Base-by-base conservation (phyloP, 2,113 vertebrate species). In the Stegastes partitus region DNA sequence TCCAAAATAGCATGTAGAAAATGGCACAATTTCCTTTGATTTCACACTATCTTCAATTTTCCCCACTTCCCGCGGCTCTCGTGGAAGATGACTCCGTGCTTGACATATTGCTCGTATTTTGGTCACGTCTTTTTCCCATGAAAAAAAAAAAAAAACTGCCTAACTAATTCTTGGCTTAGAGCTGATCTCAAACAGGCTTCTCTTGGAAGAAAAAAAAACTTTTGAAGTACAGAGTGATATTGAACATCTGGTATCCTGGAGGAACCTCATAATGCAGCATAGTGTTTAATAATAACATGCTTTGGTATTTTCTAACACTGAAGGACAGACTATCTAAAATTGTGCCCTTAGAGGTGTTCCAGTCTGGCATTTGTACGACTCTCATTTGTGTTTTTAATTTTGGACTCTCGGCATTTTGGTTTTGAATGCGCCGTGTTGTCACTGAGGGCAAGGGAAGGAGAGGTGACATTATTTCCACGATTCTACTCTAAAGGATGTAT, bases 171-270 rank as follows among this genome's bases (percentile, higher is more conserved):
- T n/a, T 87, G 55, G 70, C 58, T 83, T 57, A 14, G 49, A 83
- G 81, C 23, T 80, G 28, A 54, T 76, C 42, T 64, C 22, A 67
- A 69, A 69, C 28, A 3, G 18, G 45, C 45, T 68, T 66, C 42
- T 50, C 39, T 62, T 66, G 16, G 10, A 67, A n/a, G n/a, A n/a
- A n/a, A n/a, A n/a, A n/a, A n/a, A 53, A 67, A 74, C 54, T 45
- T 87, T 84, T 79, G 56, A 85, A 84, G 82, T 77, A 10, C 54
- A 11, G 49, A 81, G 28, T 59, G 63, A 77, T 72, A 65, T 34
- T 74, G 42, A 81, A 74, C 57, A 73, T 68, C 66, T 84, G 56
- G 65, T 69, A 26, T 73, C 73, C 74, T 68, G 78, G 28, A 88
- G 74, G 53, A 76, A 18, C 63, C 28, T 65, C 59, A 7, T 53